Evolutionary conservation across 1,140 invertebrate species (phyloP), one percentile per base, ranked within the genome.

Genomic region (Eciton burchellii): DNA sequence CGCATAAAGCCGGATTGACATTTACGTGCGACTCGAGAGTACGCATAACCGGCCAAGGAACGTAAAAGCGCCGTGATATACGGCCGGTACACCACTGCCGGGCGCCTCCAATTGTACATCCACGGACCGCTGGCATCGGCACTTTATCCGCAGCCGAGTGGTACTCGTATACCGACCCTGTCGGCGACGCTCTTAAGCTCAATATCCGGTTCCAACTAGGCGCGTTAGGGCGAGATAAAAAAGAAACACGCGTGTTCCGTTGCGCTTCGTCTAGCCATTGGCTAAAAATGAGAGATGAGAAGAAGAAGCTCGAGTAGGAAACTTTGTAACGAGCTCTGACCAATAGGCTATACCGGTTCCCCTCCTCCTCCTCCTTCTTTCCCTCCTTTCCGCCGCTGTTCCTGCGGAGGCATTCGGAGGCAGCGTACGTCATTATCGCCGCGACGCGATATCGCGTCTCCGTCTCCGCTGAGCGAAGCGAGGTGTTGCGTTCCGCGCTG

Each of bases 1-100:
- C 35, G 49, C 56, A 79, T 79, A 79, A 79, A 79, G 52, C 24
- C 74, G 77, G 45, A 85, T 85, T 68, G 54, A 84, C 84, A 82
- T 72, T 86, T 82, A 82, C 52, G 52, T 81, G 41, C 77, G 62
- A 86, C 62, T 85, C 54, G 70, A 82, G 74, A 84, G 71, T 70
- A 24, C 65, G 65, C 43, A 63, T 82, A 54, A 79, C 63, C 41
- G 49, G 24, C 11, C n/a, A 43, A 6, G 6, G 29, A 68, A 77
- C 19, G 54, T 57, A 79, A 57, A 35, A 79, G 49, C 49, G 35
- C 24, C 29, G 29, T 79, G 41, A 79, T 57, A 68, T 79, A 79
- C 74, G 35, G 16, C 29, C 21, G 16, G 21, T 19, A 56, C 29
- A 70, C 43, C 4, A 70, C 43, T 8, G 8, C 24, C 24, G 41